phyloP scores from a whole-genome alignment of 53 echinoderm and acorn worm genomes.

The Antedon mediterranea region DNA sequence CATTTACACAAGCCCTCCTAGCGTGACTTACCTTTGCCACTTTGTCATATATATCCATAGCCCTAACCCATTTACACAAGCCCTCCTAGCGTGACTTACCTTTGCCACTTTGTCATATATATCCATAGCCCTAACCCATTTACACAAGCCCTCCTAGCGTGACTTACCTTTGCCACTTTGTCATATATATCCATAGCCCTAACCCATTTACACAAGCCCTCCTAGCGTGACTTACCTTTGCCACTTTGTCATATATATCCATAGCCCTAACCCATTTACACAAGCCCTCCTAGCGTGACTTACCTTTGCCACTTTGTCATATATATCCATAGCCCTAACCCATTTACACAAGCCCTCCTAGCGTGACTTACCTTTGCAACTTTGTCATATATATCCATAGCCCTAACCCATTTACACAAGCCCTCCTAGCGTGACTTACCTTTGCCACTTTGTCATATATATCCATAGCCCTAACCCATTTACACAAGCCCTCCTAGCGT shows the following conservation, averaged over 20 bases:
- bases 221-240: slow-evolving; percentile 76
- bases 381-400: slow-evolving; percentile 90
- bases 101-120: slow-evolving; percentile 90
- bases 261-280: slow-evolving; percentile 95
- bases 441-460: slow-evolving; percentile 90
- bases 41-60: slow-evolving; percentile 90
- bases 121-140: slow-evolving; percentile 94
- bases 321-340: slow-evolving; percentile 92
- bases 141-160: too few species aligned
- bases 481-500: too few species aligned
- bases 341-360: slow-evolving; percentile 48
- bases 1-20: slow-evolving; percentile 48
- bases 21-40: slow-evolving; percentile 94
- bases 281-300: too few species aligned
- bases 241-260: slow-evolving; percentile 88
- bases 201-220: slow-evolving; percentile 85
- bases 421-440: slow-evolving; percentile 46
- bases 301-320: slow-evolving; percentile 96
- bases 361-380: slow-evolving; percentile 94
- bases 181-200: slow-evolving; percentile 92
- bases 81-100: slow-evolving; percentile 46
- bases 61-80: slow-evolving; percentile 93
- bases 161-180: slow-evolving; percentile 88
- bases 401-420: slow-evolving; percentile 93
- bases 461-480: slow-evolving; percentile 94